Percentiles rank a stretch among this genome's conserved stretches.
These are phyloP conservation scores for Chionodraco myersi DNA, from an alignment of 2,113 vertebrate species.

Conservation along the genomic window DNA sequence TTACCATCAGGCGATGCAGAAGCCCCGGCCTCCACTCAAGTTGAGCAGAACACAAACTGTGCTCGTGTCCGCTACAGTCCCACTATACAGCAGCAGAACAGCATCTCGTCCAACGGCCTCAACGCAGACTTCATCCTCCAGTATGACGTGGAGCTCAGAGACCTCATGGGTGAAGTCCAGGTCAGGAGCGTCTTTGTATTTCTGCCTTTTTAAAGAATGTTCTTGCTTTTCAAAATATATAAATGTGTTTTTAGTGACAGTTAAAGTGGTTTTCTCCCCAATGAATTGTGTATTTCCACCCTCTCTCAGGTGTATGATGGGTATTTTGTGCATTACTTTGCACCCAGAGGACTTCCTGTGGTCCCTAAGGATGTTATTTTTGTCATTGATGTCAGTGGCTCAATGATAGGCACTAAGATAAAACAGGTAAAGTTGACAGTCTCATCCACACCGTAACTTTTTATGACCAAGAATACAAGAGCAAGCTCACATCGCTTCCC, in stretches of 20 bases:
- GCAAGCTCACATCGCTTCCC: too few relatives aligned
- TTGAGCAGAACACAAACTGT: constrained; percentile 73
- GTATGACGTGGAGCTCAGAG: constrained; percentile 85
- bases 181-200: constrained; percentile 51
- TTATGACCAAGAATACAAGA: too few relatives aligned
- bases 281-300: constrained; percentile 1
- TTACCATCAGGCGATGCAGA: constrained; percentile 66
- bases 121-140: constrained; percentile 85
- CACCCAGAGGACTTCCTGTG: constrained; percentile 84
- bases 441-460: neutral
- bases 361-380: constrained; percentile 88
- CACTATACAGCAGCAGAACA: constrained; percentile 79
- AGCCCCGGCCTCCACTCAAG: constrained; percentile 69
- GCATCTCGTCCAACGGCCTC: constrained; percentile 79
- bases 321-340: constrained; percentile 89
- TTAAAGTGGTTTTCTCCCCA: neutral
- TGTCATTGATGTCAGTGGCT: constrained; percentile 87
- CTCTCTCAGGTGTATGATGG: constrained; percentile 83
- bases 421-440: constrained; percentile 83
- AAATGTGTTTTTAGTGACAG: neutral
- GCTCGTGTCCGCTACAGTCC: constrained; percentile 80
- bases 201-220: neutral
- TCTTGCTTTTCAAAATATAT: neutral
- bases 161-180: constrained; percentile 85
- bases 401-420: constrained; percentile 89